phyloP scores from a whole-genome alignment of 2,113 vertebrate genomes.

The Eulemur rufifrons region DNA sequence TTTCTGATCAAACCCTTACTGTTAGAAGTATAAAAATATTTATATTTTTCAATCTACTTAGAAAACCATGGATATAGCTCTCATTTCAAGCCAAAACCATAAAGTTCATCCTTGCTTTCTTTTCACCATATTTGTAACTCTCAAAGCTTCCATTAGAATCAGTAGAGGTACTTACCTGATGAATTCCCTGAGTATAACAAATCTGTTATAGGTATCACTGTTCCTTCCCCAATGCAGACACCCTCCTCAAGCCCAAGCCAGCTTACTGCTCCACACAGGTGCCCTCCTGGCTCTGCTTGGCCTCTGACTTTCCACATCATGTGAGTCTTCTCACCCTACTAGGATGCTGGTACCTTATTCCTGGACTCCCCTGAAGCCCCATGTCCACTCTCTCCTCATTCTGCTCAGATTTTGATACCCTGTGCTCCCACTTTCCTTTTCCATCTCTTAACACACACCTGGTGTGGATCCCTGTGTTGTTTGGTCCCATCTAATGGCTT shows the following conservation, averaged over 20 bases:
- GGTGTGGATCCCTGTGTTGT: background rate
- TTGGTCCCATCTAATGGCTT: background rate
- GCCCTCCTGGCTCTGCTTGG: background rate
- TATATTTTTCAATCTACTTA: background rate
- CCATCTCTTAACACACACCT: background rate
- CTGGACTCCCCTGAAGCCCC: rapidly evolving
- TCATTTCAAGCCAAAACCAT: background rate
- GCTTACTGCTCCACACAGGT: background rate
- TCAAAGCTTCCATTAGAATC: background rate
- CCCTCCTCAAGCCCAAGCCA: background rate
- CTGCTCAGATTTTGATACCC: background rate
- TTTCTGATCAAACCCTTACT: background rate
- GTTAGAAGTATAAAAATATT: background rate
- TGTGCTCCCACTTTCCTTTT: background rate
- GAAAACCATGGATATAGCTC: background rate
- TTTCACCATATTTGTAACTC: background rate
- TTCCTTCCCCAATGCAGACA: rapidly evolving
- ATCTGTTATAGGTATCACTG: rapidly evolving
- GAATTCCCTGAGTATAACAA: too few species aligned
- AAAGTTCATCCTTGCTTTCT: background rate
- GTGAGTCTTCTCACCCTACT: background rate
- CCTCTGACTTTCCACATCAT: background rate
- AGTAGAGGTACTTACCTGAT: background rate
- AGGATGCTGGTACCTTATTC: background rate
- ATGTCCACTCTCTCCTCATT: background rate